phyloP scores from a whole-genome alignment of 2,888 invertebrate species.

The Pterobdella sp. region DNA sequence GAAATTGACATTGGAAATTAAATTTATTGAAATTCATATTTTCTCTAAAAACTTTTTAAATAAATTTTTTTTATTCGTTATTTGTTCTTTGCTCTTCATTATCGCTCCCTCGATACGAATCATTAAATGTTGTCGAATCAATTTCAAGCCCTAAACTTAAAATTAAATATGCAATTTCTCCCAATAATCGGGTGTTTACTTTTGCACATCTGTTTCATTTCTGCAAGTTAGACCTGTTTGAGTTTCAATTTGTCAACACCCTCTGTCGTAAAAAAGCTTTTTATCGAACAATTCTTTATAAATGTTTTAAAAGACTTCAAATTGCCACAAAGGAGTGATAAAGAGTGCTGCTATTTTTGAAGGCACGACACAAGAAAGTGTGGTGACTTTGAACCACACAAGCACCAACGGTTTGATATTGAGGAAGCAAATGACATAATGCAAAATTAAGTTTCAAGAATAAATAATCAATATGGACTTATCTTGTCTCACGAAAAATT shows the following conservation, averaged over 20 bases:
- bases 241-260: not conserved
- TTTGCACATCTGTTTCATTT: not conserved
- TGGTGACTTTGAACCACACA: no score
- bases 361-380: no score
- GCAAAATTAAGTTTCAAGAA: not conserved
- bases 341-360: no score
- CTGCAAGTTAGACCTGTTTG: not conserved
- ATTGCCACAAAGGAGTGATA: no score
- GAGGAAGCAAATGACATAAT: not conserved
- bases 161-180: not conserved
- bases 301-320: no score
- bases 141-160: not conserved
- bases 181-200: not conserved
- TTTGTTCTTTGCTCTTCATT: not conserved
- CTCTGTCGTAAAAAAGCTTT: no score
- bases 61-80: not conserved
- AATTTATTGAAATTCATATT: not conserved
- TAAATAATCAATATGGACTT: no score
- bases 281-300: no score
- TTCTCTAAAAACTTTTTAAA: not conserved
- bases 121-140: not conserved
- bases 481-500: no score
- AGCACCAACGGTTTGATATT: no score
- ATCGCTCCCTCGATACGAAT: not conserved
- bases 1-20: constrained; percentile 5